Base-by-base conservation (phyloP, 2,113 vertebrate genomes). In the Psophia crepitans region DNA sequence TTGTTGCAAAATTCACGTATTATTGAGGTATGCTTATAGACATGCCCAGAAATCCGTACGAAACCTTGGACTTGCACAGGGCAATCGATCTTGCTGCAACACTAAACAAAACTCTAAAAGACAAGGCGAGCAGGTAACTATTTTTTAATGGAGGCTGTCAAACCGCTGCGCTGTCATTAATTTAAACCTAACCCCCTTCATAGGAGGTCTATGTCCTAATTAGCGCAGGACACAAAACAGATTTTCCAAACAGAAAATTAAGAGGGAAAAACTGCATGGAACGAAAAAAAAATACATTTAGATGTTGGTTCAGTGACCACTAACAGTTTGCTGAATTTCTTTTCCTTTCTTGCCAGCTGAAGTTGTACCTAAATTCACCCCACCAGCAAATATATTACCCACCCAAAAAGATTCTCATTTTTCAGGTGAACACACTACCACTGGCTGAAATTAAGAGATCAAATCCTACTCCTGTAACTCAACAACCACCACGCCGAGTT, bases 401-500 rank as follows among this genome's bases (percentile, higher is more conserved):
- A 0, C 11, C 8, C 5, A 32, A 20, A 82, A 84, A 53, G 12
- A 19, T 32, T 37, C 41, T 73, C 8, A 28, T 57, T 93, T 90
- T 80, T 87, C 74, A 77, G 35, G 39, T 43, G 66, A 93, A n/a
- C 66, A 90, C 32, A 39, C 18, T 12, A 53, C 32, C 21, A 49
- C 1, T 0, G n/a, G 44, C 21, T 49, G 63, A 83, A 83, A 77
- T 41, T 8, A 60, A 66, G 1, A 83, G 65, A 84, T 4, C 3
- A 1, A 87, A 83, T 46, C 54, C 48, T 76, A 57, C 30, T n/a
- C 32, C 26, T n/a, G n/a, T 26, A 44, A 60, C 56, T 65, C 17
- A 71, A 48, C 33, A 26, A 63, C 49, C 48, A 60, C 23, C 53
- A 46, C 0, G 0, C 5, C 1, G 18, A 65, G 41, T 0, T n/a